A percentile compares a stretch with the other conserved stretches of the same genome.
Conservation (phyloP, 1,140 invertebrate genomes). For the Matsumurasca onukii region DNA sequence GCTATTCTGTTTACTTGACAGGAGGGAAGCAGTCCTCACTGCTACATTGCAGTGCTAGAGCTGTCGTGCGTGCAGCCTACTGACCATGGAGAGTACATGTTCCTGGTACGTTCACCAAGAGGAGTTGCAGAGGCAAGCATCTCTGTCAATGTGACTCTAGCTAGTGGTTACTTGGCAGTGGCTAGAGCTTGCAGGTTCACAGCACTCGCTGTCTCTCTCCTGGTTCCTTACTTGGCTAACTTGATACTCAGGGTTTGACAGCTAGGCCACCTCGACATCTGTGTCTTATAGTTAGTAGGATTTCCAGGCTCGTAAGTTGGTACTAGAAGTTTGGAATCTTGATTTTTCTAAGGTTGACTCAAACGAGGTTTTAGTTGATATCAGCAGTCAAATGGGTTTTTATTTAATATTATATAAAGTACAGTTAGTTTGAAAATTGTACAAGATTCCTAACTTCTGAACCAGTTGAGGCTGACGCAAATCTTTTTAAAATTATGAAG, state of each 20-base stretch:
- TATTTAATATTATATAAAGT: too few species aligned
- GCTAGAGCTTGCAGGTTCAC: not conserved
- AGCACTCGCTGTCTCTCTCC: not conserved
- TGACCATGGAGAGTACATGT: constrained; percentile 59
- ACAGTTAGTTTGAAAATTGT: too few species aligned
- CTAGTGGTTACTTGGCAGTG: not conserved
- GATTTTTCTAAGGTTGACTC: too few species aligned
- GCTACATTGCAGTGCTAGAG: constrained; percentile 54
- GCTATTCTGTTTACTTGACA: too few species aligned
- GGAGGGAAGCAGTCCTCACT: constrained; percentile 52
- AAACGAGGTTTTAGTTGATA: too few species aligned
- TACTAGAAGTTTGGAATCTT: too few species aligned
- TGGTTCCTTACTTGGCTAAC: not conserved
- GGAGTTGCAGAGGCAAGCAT: constrained; percentile 58
- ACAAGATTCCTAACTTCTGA: too few species aligned
- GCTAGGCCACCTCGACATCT: not conserved
- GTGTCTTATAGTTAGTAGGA: not conserved
- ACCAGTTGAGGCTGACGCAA: too few species aligned
- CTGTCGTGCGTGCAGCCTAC: constrained; percentile 54
- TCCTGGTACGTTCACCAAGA: constrained; percentile 56
- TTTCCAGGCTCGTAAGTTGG: not conserved
- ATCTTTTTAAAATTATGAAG: too few species aligned
- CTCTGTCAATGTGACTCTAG: constrained; percentile 56
- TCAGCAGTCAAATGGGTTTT: too few species aligned
- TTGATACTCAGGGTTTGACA: not conserved